Percentiles rank a stretch among this genome's conserved stretches.
phyloP scores from a whole-genome alignment of 2,797 vertebrate genomes.

The Streptopelia turtur region DNA sequence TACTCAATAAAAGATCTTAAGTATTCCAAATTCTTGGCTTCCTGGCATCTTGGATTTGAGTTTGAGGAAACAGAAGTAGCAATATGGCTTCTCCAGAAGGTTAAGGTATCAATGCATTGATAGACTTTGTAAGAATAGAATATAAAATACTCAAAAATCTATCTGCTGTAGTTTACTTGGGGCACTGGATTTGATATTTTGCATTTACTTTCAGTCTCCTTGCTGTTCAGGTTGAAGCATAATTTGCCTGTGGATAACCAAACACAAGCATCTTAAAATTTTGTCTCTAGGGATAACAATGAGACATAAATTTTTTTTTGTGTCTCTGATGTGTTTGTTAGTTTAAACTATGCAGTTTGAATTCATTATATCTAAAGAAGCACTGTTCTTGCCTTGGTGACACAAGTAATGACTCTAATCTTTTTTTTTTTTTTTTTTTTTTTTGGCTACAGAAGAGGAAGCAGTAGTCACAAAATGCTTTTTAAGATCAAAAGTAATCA shows the following conservation, averaged over 20 bases:
- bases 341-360: neutral
- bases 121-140: conserved; percentile 47
- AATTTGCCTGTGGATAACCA: neutral
- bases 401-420: neutral
- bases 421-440: neutral
- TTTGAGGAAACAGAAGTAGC: neutral
- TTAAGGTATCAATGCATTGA: conserved; percentile 49
- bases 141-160: conserved; percentile 7
- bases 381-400: neutral
- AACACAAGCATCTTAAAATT: neutral
- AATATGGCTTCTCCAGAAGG: neutral
- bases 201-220: conserved; percentile 18
- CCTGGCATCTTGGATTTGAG: neutral
- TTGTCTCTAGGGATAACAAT: neutral
- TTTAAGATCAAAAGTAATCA: neutral
- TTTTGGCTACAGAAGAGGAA: neutral
- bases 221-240: neutral
- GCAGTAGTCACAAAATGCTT: neutral
- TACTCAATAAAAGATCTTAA: neutral
- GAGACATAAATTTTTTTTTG: fast-evolving
- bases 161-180: neutral
- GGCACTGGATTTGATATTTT: neutral
- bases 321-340: neutral
- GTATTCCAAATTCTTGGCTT: neutral
- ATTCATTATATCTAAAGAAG: neutral